phyloP scores from a whole-genome alignment of 2,113 vertebrate species.

The Alaudala cheleensis region DNA sequence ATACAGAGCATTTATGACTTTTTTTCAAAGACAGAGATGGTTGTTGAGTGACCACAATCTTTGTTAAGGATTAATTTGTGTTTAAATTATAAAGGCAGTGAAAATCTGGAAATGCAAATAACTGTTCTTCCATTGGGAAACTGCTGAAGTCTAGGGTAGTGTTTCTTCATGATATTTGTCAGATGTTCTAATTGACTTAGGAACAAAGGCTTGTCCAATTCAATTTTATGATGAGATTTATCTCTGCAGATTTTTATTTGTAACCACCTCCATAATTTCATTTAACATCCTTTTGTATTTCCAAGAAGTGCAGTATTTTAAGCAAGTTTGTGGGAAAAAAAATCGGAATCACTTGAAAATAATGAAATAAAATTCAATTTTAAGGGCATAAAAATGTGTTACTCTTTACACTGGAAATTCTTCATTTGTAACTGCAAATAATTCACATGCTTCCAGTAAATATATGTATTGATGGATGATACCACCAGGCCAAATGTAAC shows the following conservation, averaged over 20 bases:
- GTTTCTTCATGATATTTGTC: background rate
- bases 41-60: background rate
- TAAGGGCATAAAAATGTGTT: background rate
- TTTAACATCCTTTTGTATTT: background rate
- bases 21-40: background rate
- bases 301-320: background rate
- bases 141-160: background rate
- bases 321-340: background rate
- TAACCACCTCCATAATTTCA: background rate
- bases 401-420: background rate
- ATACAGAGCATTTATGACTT: background rate
- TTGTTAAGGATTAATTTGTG: background rate
- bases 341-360: background rate
- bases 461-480: background rate
- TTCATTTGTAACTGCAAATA: background rate
- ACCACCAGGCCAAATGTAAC: background rate
- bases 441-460: background rate
- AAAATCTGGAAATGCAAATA: background rate
- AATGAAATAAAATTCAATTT: background rate
- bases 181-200: background rate
- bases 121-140: background rate
- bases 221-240: background rate
- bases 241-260: background rate
- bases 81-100: background rate
- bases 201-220: background rate